A percentile compares a stretch with the other conserved stretches of the same genome.
phyloP scores from a whole-genome alignment of 1,140 invertebrate genomes.

The Leptopilina boulardi region DNA sequence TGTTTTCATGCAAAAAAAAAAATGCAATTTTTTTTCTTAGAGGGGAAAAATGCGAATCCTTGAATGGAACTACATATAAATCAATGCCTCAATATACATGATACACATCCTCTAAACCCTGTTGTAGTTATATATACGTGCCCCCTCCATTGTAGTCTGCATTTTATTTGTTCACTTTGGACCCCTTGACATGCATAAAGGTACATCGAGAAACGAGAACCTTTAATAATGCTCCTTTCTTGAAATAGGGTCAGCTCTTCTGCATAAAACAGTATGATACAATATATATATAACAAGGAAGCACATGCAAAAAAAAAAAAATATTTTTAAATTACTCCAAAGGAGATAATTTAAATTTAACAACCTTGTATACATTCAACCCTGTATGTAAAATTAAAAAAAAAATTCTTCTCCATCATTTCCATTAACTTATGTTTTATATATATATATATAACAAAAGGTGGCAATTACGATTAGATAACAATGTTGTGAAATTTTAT shows the following conservation, averaged over 20 bases:
- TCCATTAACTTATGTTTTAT: background rate
- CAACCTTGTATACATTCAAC: background rate
- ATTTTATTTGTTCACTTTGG: constrained; percentile 51
- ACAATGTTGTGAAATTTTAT: no score
- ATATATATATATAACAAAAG: no score
- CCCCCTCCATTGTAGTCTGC: constrained; percentile 53
- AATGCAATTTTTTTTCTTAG: background rate
- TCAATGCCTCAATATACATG: constrained; percentile 34
- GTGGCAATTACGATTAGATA: background rate
- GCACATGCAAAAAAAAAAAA: constrained; percentile 41
- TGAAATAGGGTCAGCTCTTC: constrained; percentile 23
- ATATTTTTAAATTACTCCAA: constrained; percentile 44
- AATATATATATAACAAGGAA: constrained; percentile 28
- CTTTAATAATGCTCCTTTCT: constrained; percentile 44
- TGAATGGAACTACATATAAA: constrained; percentile 41
- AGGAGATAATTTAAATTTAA: constrained; percentile 3
- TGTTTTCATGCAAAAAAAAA: background rate
- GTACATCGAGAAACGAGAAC: constrained; percentile 48
- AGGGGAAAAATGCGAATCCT: background rate
- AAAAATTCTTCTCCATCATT: background rate
- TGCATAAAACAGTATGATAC: constrained; percentile 39
- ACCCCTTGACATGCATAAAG: constrained; percentile 40
- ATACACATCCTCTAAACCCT: constrained; percentile 45
- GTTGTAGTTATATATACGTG: constrained; percentile 45
- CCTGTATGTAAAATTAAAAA: background rate